Evolutionary conservation across 2,888 invertebrate species (phyloP).

Genomic region (Amphipyra berbera): DNA sequence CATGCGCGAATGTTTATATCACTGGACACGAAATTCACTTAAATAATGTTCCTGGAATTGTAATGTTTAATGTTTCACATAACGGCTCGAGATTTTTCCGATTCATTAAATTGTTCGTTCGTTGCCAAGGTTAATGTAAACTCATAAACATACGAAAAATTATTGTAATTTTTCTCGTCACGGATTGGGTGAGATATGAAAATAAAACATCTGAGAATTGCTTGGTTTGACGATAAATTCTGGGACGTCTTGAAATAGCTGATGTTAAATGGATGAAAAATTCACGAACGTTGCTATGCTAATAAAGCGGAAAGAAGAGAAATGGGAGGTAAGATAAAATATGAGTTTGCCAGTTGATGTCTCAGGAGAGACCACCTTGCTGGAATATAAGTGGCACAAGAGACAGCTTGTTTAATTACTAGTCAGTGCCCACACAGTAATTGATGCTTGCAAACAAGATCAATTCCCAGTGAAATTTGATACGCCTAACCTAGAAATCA

Average conservation of each 20-base stretch:
- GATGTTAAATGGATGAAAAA: constrained; percentile 36
- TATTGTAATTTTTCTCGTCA: constrained; percentile 44
- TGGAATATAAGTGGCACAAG: constrained; percentile 49
- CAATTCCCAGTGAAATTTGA: constrained; percentile 57
- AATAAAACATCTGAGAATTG: constrained; percentile 44
- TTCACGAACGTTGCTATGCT: constrained; percentile 25
- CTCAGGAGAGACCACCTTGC: constrained; percentile 48
- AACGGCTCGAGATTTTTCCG: constrained; percentile 57
- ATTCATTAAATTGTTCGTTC: constrained; percentile 60
- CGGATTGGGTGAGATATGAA: constrained; percentile 28
- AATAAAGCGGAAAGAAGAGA: constrained; percentile 35
- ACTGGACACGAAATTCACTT: constrained; percentile 74
- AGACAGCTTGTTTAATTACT: constrained; percentile 55
- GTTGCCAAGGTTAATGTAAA: constrained; percentile 64
- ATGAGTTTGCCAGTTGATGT: constrained; percentile 37
- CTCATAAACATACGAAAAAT: constrained; percentile 40
- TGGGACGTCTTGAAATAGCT: constrained; percentile 29
- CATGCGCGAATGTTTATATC: constrained; percentile 80
- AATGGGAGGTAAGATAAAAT: constrained; percentile 41
- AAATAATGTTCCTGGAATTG: constrained; percentile 65
- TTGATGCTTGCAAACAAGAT: constrained; percentile 57
- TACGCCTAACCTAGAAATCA: constrained; percentile 44
- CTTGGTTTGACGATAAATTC: constrained; percentile 32
- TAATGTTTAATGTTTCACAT: constrained; percentile 61
- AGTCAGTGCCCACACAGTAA: constrained; percentile 42